Conservation (phyloP, 2,113 vertebrate species). For the Oreotrochilus melanogaster region DNA sequence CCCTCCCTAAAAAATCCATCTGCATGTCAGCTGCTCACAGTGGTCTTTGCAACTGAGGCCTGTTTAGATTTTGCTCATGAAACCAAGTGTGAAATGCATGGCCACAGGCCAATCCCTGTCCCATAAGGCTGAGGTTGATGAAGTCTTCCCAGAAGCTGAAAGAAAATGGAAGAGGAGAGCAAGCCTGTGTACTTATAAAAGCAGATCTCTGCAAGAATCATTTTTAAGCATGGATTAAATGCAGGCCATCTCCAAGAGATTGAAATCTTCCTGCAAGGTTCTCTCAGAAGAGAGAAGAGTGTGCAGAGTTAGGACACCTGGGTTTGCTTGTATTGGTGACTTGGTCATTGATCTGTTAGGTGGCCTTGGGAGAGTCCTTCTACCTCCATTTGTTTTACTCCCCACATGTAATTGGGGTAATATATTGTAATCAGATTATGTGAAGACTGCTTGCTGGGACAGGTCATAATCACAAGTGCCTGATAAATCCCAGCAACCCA, state of each 20-base stretch:
- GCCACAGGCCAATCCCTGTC: slow-evolving; percentile 7
- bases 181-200: neutral
- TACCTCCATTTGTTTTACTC: neutral
- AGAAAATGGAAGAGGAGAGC: neutral
- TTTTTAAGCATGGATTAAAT: neutral
- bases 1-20: slow-evolving; percentile 27
- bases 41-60: neutral
- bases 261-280: neutral
- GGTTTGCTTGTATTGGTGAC: neutral
- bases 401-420: accelerated
- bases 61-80: slow-evolving; percentile 48
- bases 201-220: neutral
- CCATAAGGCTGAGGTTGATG: neutral
- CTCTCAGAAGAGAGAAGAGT: neutral
- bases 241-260: neutral
- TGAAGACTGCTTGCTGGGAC: neutral
- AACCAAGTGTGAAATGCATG: slow-evolving; percentile 39
- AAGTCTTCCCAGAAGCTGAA: neutral
- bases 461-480: neutral
- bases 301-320: neutral
- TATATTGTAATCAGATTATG: neutral
- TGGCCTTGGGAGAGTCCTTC: neutral
- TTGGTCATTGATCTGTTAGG: neutral
- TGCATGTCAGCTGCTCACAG: slow-evolving; percentile 50
- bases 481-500: neutral